Conservation (phyloP, 64 coral and sea anemone species). For the Montipora foliosa region DNA sequence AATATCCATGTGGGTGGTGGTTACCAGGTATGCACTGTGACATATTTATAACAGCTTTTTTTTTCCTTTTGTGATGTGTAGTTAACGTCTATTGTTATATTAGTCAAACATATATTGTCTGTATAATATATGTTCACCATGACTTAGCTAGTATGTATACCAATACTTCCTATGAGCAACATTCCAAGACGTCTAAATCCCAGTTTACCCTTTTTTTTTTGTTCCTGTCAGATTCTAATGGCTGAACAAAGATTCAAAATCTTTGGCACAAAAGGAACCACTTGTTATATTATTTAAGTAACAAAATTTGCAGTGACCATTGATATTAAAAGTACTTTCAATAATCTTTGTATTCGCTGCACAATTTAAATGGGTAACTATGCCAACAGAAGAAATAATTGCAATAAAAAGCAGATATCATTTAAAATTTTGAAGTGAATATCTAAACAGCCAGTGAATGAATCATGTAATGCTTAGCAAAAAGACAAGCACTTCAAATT, state of each 20-base stretch:
- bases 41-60: too few species aligned
- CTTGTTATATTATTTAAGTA: not conserved
- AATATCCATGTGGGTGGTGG: too few species aligned
- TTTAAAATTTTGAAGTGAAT: not conserved
- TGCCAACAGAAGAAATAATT: not conserved
- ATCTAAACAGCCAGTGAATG: not conserved
- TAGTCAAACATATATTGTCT: too few species aligned
- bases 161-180: too few species aligned
- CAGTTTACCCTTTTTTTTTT: too few species aligned
- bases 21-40: too few species aligned
- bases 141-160: too few species aligned
- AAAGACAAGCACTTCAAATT: not conserved
- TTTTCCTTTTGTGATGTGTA: too few species aligned
- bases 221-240: too few species aligned
- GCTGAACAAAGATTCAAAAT: not conserved
- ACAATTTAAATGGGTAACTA: not conserved
- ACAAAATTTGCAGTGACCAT: not conserved
- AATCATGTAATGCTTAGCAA: not conserved
- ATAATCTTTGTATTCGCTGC: not conserved
- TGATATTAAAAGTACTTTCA: not conserved
- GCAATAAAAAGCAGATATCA: constrained; percentile 9
- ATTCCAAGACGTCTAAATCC: too few species aligned
- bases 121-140: too few species aligned
- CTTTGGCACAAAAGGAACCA: not conserved
- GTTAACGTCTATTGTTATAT: too few species aligned